These are phyloP conservation scores for Hoplostethus atlanticus DNA, from an alignment of 2,797 vertebrate genomes.

Conservation along the genomic window DNA sequence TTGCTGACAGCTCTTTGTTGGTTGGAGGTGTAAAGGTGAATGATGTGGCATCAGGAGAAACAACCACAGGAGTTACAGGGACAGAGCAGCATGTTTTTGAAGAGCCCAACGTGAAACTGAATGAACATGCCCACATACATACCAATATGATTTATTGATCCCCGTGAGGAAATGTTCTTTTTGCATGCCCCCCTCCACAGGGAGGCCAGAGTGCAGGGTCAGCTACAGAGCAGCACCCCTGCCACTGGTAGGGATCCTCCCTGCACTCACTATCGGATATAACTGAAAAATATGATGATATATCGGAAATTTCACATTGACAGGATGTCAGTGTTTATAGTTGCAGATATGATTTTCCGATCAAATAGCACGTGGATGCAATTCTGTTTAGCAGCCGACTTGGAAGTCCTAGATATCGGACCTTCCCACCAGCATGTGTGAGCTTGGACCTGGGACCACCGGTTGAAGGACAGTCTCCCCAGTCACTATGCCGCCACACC, in stretches of 20 bases:
- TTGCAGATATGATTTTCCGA: neutral
- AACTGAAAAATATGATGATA: no score
- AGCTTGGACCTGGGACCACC: slow-evolving; percentile 31
- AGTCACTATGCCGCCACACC: slow-evolving; percentile 32
- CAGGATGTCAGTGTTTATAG: no score
- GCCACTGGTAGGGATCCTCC: no score
- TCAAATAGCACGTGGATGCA: neutral
- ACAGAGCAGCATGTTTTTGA: neutral
- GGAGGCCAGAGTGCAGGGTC: no score
- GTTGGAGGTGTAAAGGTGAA: slow-evolving; percentile 48
- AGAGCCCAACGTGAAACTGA: no score
- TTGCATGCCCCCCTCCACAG: neutral
- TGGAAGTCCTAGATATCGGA: slow-evolving; percentile 2
- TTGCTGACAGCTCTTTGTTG: slow-evolving; percentile 1
- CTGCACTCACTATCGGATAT: no score
- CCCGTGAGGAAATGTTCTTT: no score
- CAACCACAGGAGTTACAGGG: neutral
- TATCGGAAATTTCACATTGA: no score
- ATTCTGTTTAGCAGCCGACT: slow-evolving; percentile 11
- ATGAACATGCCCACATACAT: neutral
- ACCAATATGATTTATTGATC: neutral
- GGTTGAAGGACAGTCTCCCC: slow-evolving; percentile 49
- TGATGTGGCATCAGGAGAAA: neutral
- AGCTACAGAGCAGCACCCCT: no score
- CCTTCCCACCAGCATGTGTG: slow-evolving; percentile 8